A percentile compares a stretch with the other conserved stretches of the same genome.
These are phyloP conservation scores for Drosophila quadrilineata DNA, from an alignment of 1,140 invertebrate genomes.

Conservation along the genomic window DNA sequence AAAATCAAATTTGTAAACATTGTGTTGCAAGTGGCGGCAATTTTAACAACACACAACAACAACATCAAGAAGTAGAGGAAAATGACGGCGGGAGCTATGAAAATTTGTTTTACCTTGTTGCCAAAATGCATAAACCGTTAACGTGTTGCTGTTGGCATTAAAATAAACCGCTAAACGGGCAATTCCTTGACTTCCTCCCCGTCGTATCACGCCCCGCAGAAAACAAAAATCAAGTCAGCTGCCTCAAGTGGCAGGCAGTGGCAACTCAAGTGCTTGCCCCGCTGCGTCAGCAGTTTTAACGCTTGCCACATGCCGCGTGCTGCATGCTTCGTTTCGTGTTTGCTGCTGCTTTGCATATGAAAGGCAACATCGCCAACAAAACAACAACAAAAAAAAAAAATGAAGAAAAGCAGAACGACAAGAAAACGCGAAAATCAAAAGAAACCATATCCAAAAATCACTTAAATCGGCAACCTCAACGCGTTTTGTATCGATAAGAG, in stretches of 20 bases:
- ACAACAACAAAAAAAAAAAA: no score
- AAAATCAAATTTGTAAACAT: conserved; percentile 80
- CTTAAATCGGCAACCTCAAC: no score
- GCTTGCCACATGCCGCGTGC: not conserved
- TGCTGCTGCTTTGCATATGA: conserved; percentile 70
- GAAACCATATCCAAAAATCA: conserved; percentile 59
- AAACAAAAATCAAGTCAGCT: not conserved
- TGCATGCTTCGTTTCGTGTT: conserved; percentile 2
- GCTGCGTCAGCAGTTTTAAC: conserved; percentile 39
- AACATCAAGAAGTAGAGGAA: not conserved
- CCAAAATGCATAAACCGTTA: conserved; percentile 48
- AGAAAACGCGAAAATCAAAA: no score
- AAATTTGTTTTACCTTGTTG: conserved; percentile 47
- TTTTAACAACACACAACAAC: conserved; percentile 36
- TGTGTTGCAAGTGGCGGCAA: conserved; percentile 59
- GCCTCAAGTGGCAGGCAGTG: not conserved
- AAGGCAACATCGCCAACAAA: conserved; percentile 57
- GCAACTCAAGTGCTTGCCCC: conserved; percentile 36
- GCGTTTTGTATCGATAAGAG: no score
- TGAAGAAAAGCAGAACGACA: no score
- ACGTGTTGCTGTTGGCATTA: conserved; percentile 49
- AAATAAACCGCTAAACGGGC: conserved; percentile 76
- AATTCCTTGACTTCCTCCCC: conserved; percentile 20
- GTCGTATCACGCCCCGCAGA: conserved; percentile 33
- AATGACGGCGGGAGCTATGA: conserved; percentile 40